Base-by-base conservation (phyloP, 2,797 vertebrate genomes). In the Halcyon leucocephala region DNA sequence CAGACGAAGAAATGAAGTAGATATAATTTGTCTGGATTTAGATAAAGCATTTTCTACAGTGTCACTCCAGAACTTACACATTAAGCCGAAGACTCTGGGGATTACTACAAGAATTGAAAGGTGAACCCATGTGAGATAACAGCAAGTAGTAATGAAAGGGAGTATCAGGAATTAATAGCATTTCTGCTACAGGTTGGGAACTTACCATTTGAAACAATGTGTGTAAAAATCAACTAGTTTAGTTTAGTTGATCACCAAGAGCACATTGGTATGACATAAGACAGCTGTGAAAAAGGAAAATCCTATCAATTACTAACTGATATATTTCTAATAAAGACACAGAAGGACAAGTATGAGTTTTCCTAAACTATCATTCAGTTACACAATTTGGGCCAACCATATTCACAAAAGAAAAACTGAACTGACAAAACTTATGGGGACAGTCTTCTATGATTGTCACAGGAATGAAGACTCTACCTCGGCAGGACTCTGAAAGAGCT, bases 1-100 rank as follows among this genome's bases (percentile, higher is more conserved):
- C 81, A 93, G 85, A 92, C 48, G 90, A 90, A 92, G 78, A 94
- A 96, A 92, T 77, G 35, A 95, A 92, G 83, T 89, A 86, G 51
- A 60, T 85, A 86, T 80, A 86, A 89, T 92, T 92, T 60, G 31
- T 92, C 92, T 77, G 64, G 77, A 41, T 96, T 95, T 95, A 94
- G 73, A 82, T 70, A 86, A 82, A 96, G 55, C 12, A 18, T 90
- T 79, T 93, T 54, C 62, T 79, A 58, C 41, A 78, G 64, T 46
- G 71, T 49, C 76, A 81, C 52, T 61, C 74, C 1, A 2, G 52
- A 93, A 86, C 6, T 93, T 83, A 54, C 37, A 61, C 52, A 54
- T 78, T 81, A 83, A 91, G 10, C 67, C 9, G 1, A 55, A 66
- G 51, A 87, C 5, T 12, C 55, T 49, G 44, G 60, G 58, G 76